Evolutionary conservation across 2,888 invertebrate genomes (phyloP), one percentile per base, ranked within the genome.

Genomic region (Drosophila nigricruria): DNA sequence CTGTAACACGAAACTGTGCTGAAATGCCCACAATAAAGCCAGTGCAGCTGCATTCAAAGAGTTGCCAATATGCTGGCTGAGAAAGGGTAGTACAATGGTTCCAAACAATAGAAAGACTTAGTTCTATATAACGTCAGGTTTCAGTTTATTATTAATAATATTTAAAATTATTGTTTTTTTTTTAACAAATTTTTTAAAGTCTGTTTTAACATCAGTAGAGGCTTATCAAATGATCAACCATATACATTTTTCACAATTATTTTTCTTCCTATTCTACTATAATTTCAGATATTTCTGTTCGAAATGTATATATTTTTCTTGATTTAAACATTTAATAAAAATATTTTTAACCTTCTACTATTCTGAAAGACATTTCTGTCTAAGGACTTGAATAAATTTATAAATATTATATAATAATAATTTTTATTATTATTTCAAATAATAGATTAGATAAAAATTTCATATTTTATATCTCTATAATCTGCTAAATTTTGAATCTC

Each of bases 1-100:
- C 68, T 77, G 79, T 77, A 79, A 79, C 61, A 23, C 52, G 77
- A 77, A 25, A 54, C 72, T 57, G 40, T 47, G 36, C 65, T n/a
- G 34, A 45, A 40, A 53, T 36, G 60, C 49, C 34, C 16, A 20
- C 43, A 16, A 38, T 40, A 18, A 63, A 47, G 34, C 42, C 56
- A 36, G 25, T 42, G 69, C 81, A 70, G 77, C 77, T 73, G 78
- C 64, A 32, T 5, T 23, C 10, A 38, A 58, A 58, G 53, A 72
- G 60, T 72, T 60, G 50, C 9, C 27, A n/a, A n/a, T 12, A 49
- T 73, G 73, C 73, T 56, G 73, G 73, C 42, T 18, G 16, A 9
- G 38, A 47, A 23, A 42, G 58, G 27, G 34, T 61, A 18, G 8
- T 8, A 5, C 8, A 25, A 18, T 8, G n/a, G 23, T 5, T 8